Base-by-base conservation (phyloP, 2,797 vertebrate genomes). In the Remorina albescens region DNA sequence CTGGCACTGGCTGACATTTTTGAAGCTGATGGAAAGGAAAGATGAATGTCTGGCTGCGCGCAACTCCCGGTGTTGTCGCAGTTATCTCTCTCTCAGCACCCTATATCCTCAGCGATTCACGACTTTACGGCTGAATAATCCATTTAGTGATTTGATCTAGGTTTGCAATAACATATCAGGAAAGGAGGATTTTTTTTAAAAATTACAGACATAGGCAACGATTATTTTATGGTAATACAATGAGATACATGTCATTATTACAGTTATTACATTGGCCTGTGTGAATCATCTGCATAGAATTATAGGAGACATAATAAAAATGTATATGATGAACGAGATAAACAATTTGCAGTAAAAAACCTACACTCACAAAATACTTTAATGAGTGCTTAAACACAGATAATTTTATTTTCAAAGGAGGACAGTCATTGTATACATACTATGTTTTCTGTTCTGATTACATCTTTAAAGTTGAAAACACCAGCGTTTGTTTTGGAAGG, bases 401-500 rank as follows among this genome's bases (percentile, higher is more conserved):
- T 2, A 19, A 21, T 25, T 32, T 19, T 26, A 74, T 0, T 19
- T 6, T 16, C 36, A 23, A 47, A 65, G 26, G n/a, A n/a, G n/a
- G n/a, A n/a, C n/a, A n/a, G n/a, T n/a, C 60, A 68, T 73, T 47
- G 37, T 46, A 72, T 23, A 71, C 84, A 82, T 70, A 60, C 61
- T 46, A 71, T 64, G 71, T 73, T 76, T 54, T n/a, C 23, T 72
- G 83, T 80, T 30, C 82, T 69, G 49, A 28, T 50, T 55, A n/a
- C 8, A 63, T 63, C 13, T 50, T 23, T 21, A 56, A 62, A 54
- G 34, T 32, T 60, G 18, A 65, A 81, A 65, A 82, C 0, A 57
- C 19, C 59, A 50, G 66, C 62, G 62, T 62, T 80, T 78, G 47
- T 78, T 60, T 69, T 72, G 26, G n/a, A 69, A 53, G 15, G 62